Base-by-base conservation (phyloP, 2,113 vertebrate species). In the Litocranius walleri region DNA sequence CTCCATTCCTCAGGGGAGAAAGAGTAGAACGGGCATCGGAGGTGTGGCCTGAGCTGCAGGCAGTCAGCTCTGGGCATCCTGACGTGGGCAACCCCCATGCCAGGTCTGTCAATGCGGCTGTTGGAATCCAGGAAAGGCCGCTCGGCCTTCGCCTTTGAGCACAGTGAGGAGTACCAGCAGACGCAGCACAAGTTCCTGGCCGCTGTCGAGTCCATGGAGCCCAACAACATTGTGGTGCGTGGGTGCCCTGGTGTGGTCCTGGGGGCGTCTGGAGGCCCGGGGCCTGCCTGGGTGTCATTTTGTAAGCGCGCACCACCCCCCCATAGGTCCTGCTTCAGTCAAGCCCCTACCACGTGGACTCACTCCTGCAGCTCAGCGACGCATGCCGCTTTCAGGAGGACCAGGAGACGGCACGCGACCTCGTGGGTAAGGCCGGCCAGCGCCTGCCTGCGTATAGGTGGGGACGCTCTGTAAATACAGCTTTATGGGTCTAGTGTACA, bases 321-420 rank as follows among this genome's bases (percentile, higher is more conserved):
- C 1, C 33, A 3, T 78, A 99, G 99, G 99, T 99, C 7, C 98
- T 99, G 97, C 99, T 99, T 27, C 99, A 99, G 98, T 99, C 99
- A 33, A 99, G 99, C 93, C 99, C 99, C 0, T 99, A 99, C 96
- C 99, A 99, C 17, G 99, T 99, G 1, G 99, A 99, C 98, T 99
- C 99, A 0, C 99, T 99, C 14, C 99, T 99, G 96, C 99, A 99
- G 98, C 99, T 99, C 30, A 99, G 99, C 0, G 99, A 99, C 0
- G 99, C 99, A 25, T 99, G 99, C 94, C 99, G 99, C 7, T 99
- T 99, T 94, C 99, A 99, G 97, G 99, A 99, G 89, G 99, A 99
- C 89, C 99, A 99, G 97, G 99, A 99, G 97, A 99, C 99, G 99
- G 99, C 99, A n/a, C 99, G 99, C 23, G 99, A 99, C 93, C 99